Evolutionary conservation across 2,797 vertebrate species (phyloP).

Genomic region (Adrianichthys oophorus): DNA sequence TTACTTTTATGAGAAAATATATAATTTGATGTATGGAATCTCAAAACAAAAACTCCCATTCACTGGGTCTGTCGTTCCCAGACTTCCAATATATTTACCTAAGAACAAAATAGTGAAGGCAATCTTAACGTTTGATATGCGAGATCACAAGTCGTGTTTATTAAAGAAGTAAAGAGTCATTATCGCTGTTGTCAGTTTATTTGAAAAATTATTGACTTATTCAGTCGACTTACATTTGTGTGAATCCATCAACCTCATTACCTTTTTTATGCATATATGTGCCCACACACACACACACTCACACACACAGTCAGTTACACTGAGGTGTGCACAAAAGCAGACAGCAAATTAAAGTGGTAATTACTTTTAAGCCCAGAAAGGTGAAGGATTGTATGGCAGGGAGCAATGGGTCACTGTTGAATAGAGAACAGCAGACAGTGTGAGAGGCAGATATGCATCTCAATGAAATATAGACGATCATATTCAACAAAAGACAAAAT

Average conservation of each 20-base stretch:
- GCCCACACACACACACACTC: conserved; percentile 31
- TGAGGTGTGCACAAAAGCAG: conserved; percentile 73
- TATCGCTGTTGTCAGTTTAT: conserved; percentile 15
- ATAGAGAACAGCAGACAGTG: conserved; percentile 72
- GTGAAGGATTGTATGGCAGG: conserved; percentile 76
- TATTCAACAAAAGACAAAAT: conserved; percentile 71
- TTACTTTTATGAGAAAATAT: neutral
- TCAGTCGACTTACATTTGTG: conserved; percentile 34
- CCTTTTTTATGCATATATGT: conserved; percentile 31
- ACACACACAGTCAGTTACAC: conserved; percentile 57
- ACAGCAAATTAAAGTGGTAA: conserved; percentile 83
- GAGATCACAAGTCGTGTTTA: conserved; percentile 8
- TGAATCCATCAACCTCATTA: conserved; percentile 17
- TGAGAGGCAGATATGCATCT: conserved; percentile 75
- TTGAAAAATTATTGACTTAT: conserved; percentile 29
- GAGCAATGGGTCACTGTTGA: conserved; percentile 75
- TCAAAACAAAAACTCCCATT: neutral
- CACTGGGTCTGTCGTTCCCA: neutral
- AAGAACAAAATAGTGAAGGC: neutral
- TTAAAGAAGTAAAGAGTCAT: conserved; percentile 24
- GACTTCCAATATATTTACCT: neutral
- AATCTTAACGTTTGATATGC: conserved; percentile 6
- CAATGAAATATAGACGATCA: conserved; percentile 76
- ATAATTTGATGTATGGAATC: neutral
- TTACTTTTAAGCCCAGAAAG: conserved; percentile 80